Evolutionary conservation across 2,888 invertebrate species (phyloP).

Genomic region (Lithophane ornitopus): DNA sequence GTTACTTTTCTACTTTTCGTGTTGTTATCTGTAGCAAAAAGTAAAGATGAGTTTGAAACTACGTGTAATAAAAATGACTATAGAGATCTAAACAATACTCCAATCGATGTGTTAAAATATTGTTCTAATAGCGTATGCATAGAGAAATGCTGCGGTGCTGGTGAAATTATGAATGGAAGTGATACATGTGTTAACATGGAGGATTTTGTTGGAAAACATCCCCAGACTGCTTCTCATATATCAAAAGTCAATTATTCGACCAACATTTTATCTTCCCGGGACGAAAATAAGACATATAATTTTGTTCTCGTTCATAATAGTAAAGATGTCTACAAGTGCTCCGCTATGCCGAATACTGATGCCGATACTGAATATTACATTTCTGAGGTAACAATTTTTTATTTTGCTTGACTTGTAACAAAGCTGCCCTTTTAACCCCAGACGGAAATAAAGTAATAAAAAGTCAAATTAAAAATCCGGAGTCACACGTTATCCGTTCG

Average conservation of each 20-base stretch:
- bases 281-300: background rate
- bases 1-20: background rate
- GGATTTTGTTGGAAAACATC: too few species aligned
- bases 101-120: too few species aligned
- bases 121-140: too few species aligned
- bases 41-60: background rate
- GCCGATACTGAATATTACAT: background rate
- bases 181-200: too few species aligned
- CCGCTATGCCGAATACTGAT: background rate
- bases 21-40: slow-evolving; percentile 5
- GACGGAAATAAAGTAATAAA: too few species aligned
- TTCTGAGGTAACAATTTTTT: background rate
- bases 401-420: too few species aligned
- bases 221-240: too few species aligned
- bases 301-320: slow-evolving; percentile 4
- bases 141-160: too few species aligned
- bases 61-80: background rate
- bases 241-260: background rate
- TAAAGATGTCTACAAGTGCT: background rate
- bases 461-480: too few species aligned
- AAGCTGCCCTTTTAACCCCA: too few species aligned
- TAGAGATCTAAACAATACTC: background rate
- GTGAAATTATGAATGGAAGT: too few species aligned
- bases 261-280: slow-evolving; percentile 3
- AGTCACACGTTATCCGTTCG: too few species aligned